A percentile compares a stretch with the other conserved stretches of the same genome.
These are phyloP conservation scores for Cheirogaleus major DNA, from an alignment of 2,797 vertebrate species.

Conservation along the genomic window DNA sequence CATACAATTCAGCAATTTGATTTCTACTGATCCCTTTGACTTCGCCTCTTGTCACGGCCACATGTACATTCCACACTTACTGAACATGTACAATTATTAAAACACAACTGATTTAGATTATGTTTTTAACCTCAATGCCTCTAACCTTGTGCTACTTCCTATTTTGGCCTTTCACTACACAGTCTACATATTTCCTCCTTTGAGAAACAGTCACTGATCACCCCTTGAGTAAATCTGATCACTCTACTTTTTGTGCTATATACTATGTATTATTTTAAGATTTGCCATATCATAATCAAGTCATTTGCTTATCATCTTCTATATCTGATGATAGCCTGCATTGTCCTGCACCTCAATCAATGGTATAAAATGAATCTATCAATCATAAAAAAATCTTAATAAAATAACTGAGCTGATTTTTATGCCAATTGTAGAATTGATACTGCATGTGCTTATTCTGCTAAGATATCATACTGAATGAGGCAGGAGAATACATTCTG, in stretches of 20 bases:
- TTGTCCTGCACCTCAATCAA: neutral
- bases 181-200: neutral
- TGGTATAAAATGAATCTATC: constrained; percentile 8
- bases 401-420: constrained; percentile 29
- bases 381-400: neutral
- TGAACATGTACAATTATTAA: neutral
- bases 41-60: neutral
- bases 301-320: neutral
- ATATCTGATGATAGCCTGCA: neutral
- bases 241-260: neutral
- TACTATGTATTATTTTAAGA: neutral
- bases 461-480: neutral
- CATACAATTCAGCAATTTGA: neutral
- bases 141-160: neutral
- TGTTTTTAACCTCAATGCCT: neutral
- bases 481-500: neutral
- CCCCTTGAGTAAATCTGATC: neutral
- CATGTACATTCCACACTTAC: neutral
- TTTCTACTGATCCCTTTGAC: neutral
- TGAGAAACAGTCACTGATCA: neutral
- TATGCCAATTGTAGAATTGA: neutral
- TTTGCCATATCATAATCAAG: neutral
- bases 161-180: neutral
- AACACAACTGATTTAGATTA: neutral
- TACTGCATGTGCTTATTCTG: neutral